Base-by-base conservation (phyloP, 2,888 invertebrate species). In the Morinoia aosen region DNA sequence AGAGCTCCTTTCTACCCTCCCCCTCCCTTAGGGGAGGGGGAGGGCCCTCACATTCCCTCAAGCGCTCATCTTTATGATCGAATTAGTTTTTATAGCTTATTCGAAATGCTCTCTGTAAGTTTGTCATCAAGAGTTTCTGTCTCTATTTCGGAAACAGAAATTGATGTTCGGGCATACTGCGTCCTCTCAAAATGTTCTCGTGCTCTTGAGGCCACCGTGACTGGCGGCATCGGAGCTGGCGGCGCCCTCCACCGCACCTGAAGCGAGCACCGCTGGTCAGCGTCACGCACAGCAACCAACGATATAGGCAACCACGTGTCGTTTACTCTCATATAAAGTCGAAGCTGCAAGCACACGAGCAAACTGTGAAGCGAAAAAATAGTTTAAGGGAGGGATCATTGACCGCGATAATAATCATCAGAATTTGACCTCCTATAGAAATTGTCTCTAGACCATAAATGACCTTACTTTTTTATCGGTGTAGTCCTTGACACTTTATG, bases 1-100 rank as follows among this genome's bases (percentile, higher is more conserved):
- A 25, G 7, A 56, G 91, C 61, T 61, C 61, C 58, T 57, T 56
- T 39, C 76, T 64, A 14, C n/a, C 95, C 33, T 88, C 58, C 57
- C 40, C 48, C 14, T 88, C 56, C 76, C 76, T 94, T 76, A n/a
- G n/a, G n/a, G n/a, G n/a, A n/a, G n/a, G n/a, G n/a, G n/a, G n/a
- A n/a, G n/a, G 1, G 58, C 58, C 64, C 58, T 90, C 88, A 33
- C 58, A 39, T 58, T 90, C 95, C 58, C 33, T 95, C 33, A n/a
- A 40, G 39, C 56, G 48, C 90, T 95, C 58, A 90, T 58, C 58
- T 88, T 57, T 91, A 40, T 64, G 48, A 56, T 93, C 91, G n/a
- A 48, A 76, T 76, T 76, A 76, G 76, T 76, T 76, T 76, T 76
- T 76, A 76, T 33, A 76, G 76, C 76, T 76, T 76, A 76, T 76